Percentiles rank a stretch among this genome's conserved stretches.
phyloP scores from a whole-genome alignment of 2,113 vertebrate genomes.

The Ictalurus punctatus region DNA sequence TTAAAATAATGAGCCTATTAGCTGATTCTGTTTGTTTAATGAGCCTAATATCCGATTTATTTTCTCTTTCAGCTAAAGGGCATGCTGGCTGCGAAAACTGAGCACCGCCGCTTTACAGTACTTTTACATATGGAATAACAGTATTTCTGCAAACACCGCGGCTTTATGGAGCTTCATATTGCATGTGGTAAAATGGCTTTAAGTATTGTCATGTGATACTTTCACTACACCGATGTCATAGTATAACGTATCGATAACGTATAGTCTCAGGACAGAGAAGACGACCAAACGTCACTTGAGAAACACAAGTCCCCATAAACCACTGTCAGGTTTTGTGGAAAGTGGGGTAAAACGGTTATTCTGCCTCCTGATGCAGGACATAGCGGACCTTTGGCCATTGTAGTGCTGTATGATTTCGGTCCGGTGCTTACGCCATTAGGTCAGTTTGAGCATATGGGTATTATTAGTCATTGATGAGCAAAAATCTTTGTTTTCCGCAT shows the following conservation, averaged over 20 bases:
- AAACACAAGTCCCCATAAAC: not conserved
- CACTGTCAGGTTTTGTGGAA: not conserved
- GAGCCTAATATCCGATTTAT: not conserved
- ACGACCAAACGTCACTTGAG: not conserved
- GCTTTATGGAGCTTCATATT: not conserved
- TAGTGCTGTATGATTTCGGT: not conserved
- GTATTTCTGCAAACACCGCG: not conserved
- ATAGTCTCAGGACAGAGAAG: not conserved
- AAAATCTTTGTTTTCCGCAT: conserved; percentile 44
- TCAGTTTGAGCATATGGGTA: conserved; percentile 13
- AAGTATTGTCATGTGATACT: not conserved
- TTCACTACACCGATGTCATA: not conserved
- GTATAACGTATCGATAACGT: not conserved
- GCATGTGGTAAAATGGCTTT: not conserved
- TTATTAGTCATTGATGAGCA: conserved; percentile 26
- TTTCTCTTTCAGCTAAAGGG: not conserved
- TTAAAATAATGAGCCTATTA: not conserved
- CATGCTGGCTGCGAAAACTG: not conserved
- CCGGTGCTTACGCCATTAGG: not conserved
- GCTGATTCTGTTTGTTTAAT: not conserved
- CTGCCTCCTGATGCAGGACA: not conserved
- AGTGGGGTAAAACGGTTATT: not conserved
- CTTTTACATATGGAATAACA: not conserved
- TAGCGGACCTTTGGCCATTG: not conserved
- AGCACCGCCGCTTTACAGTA: not conserved